Evolutionary conservation across 2,888 invertebrate species (phyloP).

Genomic region (Hirudinaria manillensis): DNA sequence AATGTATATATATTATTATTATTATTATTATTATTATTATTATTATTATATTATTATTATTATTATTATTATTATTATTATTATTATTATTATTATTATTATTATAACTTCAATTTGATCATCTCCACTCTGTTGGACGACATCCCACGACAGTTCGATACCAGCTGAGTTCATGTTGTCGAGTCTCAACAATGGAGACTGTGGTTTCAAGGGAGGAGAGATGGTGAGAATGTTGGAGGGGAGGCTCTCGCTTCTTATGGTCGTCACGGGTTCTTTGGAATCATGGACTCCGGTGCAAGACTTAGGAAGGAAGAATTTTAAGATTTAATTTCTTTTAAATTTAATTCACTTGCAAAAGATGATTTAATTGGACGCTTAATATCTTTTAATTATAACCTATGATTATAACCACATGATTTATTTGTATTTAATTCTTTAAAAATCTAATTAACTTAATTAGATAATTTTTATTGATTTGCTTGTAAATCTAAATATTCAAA

Average conservation of each 20-base stretch:
- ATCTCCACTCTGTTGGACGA: neutral
- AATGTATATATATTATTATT: too few relatives aligned
- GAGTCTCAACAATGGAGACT: conserved; percentile 50
- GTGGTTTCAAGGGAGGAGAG: conserved; percentile 47
- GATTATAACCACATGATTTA: too few relatives aligned
- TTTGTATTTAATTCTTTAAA: too few relatives aligned
- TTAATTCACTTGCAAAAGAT: too few relatives aligned
- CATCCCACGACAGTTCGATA: conserved; percentile 53
- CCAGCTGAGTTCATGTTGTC: conserved; percentile 52
- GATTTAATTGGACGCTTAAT: too few relatives aligned
- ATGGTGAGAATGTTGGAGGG: conserved; percentile 50
- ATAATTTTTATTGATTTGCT: neutral
- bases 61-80: too few relatives aligned
- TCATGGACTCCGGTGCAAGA: neutral
- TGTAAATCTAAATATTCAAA: too few relatives aligned
- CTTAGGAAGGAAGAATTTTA: neutral
- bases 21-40: too few relatives aligned
- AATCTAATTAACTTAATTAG: neutral
- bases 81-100: too few relatives aligned
- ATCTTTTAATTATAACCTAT: too few relatives aligned
- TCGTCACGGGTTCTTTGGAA: conserved; percentile 21
- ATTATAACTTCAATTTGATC: conserved; percentile 34
- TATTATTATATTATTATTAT: too few relatives aligned
- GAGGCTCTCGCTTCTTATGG: conserved; percentile 45
- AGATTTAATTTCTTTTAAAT: too few relatives aligned